Conservation (phyloP, 1,140 invertebrate species). For the Eriocheir sinensis region DNA sequence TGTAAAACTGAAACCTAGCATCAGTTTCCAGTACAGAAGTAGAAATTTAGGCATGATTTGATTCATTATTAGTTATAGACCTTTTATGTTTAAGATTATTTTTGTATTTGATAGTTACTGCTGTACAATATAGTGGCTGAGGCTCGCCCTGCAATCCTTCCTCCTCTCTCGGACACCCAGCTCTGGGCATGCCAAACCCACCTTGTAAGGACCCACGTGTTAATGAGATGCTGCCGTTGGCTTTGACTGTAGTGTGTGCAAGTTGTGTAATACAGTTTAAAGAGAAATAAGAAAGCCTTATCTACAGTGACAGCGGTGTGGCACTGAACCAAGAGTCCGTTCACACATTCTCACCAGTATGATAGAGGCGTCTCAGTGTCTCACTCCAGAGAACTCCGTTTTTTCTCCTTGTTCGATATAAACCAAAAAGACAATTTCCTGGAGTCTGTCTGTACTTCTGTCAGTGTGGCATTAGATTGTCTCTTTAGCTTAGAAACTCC, state of each 20-base stretch:
- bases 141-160: not conserved
- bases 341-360: not conserved
- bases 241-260: slow-evolving; percentile 67
- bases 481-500: slow-evolving; percentile 36
- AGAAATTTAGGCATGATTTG: not conserved
- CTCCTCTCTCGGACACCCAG: not conserved
- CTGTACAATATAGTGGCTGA: not conserved
- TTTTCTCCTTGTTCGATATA: not conserved
- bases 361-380: slow-evolving; percentile 8
- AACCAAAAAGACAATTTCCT: slow-evolving; percentile 41
- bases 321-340: slow-evolving; percentile 31
- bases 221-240: slow-evolving; percentile 64
- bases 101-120: too few relatives aligned
- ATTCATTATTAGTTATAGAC: not conserved
- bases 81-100: not conserved
- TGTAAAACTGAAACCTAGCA: not conserved
- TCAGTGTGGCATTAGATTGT: slow-evolving; percentile 60
- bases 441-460: slow-evolving; percentile 59
- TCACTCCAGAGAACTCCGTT: not conserved
- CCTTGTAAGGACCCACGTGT: slow-evolving; percentile 49
- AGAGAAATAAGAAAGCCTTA: slow-evolving; percentile 55
- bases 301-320: slow-evolving; percentile 49
- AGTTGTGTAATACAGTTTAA: slow-evolving; percentile 63
- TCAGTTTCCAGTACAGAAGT: not conserved
- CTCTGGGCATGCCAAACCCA: slow-evolving; percentile 20